phyloP scores from a whole-genome alignment of 2,113 vertebrate genomes.

The Festucalex cinctus region DNA sequence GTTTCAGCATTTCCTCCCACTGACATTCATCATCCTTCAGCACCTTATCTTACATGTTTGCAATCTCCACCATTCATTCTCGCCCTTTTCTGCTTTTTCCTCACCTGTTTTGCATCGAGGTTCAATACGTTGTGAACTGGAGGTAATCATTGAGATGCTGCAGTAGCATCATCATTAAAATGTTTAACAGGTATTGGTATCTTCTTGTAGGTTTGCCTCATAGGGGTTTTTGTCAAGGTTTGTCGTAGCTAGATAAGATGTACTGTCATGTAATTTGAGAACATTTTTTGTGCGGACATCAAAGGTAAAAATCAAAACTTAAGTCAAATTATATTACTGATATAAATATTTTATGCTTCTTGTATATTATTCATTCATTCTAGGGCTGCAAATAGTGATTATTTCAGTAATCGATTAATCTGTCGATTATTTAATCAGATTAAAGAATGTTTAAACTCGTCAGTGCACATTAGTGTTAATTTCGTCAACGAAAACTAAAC shows the following conservation, averaged over 20 bases:
- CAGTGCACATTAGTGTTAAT: too few species aligned
- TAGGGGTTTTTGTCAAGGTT: neutral
- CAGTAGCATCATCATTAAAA: neutral
- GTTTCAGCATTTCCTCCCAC: constrained; percentile 14
- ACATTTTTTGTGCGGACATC: too few species aligned
- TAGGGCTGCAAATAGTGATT: too few species aligned
- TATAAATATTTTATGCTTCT: too few species aligned
- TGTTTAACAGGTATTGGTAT: neutral
- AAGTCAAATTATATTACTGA: too few species aligned
- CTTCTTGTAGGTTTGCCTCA: neutral
- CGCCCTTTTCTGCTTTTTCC: neutral
- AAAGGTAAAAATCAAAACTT: too few species aligned
- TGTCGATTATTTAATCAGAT: too few species aligned
- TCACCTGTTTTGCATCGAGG: neutral
- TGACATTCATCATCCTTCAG: constrained; percentile 17
- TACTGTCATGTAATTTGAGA: too few species aligned
- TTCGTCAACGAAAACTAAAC: too few species aligned
- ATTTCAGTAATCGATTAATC: too few species aligned
- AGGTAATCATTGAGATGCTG: neutral
- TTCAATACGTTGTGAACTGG: neutral
- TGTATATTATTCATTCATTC: too few species aligned
- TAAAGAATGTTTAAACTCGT: too few species aligned
- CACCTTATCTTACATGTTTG: constrained; percentile 12
- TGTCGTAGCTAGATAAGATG: neutral
- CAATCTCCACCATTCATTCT: constrained; percentile 7